These are phyloP conservation scores for Gonatopus flavifemur DNA, from an alignment of 1,140 invertebrate genomes.

Conservation along the genomic window DNA sequence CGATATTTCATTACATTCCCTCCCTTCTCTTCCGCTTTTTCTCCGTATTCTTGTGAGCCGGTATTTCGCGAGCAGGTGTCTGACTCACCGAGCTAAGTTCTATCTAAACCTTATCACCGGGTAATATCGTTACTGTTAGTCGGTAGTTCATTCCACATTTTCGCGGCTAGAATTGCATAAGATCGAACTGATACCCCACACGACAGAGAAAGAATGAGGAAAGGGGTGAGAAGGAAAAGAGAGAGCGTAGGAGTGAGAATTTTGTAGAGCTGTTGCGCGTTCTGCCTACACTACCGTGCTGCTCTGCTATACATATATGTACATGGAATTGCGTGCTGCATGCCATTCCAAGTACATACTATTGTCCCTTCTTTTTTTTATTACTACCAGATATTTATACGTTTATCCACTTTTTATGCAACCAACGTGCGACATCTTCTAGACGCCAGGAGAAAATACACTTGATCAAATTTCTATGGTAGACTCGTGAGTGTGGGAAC, in stretches of 20 bases:
- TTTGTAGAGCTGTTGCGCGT: slow-evolving; percentile 30
- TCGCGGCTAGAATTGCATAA: slow-evolving; percentile 35
- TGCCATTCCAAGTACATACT: slow-evolving; percentile 23
- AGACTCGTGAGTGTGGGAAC: not conserved
- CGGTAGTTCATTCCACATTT: slow-evolving; percentile 24
- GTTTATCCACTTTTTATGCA: slow-evolving; percentile 11
- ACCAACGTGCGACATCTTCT: slow-evolving; percentile 4
- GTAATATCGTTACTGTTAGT: slow-evolving; percentile 14
- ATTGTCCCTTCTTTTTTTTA: not conserved
- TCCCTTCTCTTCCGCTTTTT: no score
- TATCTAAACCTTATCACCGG: slow-evolving; percentile 19
- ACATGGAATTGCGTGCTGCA: slow-evolving; percentile 34
- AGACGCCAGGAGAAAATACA: slow-evolving; percentile 8
- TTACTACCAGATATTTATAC: no score
- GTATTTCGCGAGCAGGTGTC: no score
- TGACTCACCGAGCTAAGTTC: no score
- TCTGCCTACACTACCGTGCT: not conserved
- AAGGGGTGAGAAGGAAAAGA: not conserved
- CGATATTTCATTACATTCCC: no score
- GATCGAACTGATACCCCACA: slow-evolving; percentile 34
- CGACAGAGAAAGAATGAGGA: slow-evolving; percentile 8
- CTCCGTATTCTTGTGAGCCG: no score
- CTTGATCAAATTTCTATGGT: slow-evolving; percentile 9
- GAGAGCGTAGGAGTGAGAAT: slow-evolving; percentile 24
- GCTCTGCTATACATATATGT: not conserved